phyloP scores from a whole-genome alignment of 2,797 vertebrate species.

The Rachycentron canadum region DNA sequence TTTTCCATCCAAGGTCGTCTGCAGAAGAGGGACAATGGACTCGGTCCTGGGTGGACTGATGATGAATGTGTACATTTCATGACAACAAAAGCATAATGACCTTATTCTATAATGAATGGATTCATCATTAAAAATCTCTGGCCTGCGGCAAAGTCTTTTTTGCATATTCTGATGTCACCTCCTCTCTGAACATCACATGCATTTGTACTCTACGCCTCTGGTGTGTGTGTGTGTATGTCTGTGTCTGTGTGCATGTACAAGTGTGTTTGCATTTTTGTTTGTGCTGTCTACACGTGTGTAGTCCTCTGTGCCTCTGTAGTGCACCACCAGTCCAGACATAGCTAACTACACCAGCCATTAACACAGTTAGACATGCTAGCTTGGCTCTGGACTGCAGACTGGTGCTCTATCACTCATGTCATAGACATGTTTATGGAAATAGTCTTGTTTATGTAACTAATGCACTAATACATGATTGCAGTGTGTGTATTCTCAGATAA shows the following conservation, averaged over 20 bases:
- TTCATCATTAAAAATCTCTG: conserved; percentile 97
- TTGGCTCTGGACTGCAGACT: conserved; percentile 6
- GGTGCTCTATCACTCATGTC: conserved; percentile 65
- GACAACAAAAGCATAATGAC: conserved; percentile 84
- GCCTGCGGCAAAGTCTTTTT: conserved; percentile 94
- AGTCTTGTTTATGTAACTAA: conserved; percentile 60
- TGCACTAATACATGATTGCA: conserved; percentile 55
- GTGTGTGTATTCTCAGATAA: conserved; percentile 44
- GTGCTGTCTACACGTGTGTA: conserved; percentile 14
- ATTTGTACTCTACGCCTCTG: conserved; percentile 63
- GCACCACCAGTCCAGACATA: conserved; percentile 42
- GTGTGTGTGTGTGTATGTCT: conserved; percentile 37
- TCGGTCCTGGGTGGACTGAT: conserved; percentile 75
- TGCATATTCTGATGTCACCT: conserved; percentile 98
- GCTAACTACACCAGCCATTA: conserved; percentile 52
- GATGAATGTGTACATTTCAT: conserved; percentile 85
- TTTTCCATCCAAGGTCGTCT: conserved; percentile 79
- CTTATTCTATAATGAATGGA: conserved; percentile 87
- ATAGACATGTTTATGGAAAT: conserved; percentile 72
- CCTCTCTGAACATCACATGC: conserved; percentile 83
- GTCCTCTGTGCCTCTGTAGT: conserved; percentile 36
- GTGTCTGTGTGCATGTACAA: conserved; percentile 9
- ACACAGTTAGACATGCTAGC: conserved; percentile 48
- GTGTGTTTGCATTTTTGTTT: conserved; percentile 46
- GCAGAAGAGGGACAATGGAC: conserved; percentile 76